These are phyloP conservation scores for Leptopilina myrica DNA, from an alignment of 2,888 invertebrate species.

Conservation along the genomic window DNA sequence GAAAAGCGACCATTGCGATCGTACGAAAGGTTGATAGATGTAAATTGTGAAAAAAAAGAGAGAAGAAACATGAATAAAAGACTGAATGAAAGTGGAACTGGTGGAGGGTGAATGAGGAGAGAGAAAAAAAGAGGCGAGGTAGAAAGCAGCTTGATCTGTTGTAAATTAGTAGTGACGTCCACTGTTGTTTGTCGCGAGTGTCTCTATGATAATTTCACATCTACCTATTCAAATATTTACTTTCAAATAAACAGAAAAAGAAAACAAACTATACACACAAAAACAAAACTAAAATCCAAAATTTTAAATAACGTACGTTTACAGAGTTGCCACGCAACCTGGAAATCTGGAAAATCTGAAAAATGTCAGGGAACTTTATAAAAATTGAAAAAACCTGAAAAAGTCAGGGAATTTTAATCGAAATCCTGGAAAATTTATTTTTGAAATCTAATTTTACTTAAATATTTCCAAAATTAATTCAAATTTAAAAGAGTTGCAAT, in stretches of 20 bases:
- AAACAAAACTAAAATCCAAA: not conserved
- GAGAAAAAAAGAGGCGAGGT: slow-evolving; percentile 9
- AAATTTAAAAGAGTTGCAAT: too few relatives aligned
- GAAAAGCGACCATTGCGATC: slow-evolving; percentile 35
- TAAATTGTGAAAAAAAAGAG: slow-evolving; percentile 12
- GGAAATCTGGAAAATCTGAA: too few relatives aligned
- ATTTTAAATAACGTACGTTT: not conserved
- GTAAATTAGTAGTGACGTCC: slow-evolving; percentile 66
- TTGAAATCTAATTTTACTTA: too few relatives aligned
- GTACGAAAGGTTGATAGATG: slow-evolving; percentile 30
- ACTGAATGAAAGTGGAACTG: slow-evolving; percentile 7
- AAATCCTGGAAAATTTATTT: too few relatives aligned
- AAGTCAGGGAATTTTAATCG: too few relatives aligned
- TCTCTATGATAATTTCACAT: slow-evolving; percentile 9
- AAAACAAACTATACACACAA: not conserved
- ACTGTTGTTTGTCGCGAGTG: slow-evolving; percentile 60
- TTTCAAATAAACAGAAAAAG: not conserved
- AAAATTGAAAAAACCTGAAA: too few relatives aligned
- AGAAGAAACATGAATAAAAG: slow-evolving; percentile 3
- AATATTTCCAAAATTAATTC: too few relatives aligned
- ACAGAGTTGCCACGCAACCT: too few relatives aligned
- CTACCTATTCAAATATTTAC: slow-evolving; percentile 1
- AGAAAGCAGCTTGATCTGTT: slow-evolving; percentile 67
- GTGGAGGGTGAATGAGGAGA: slow-evolving; percentile 22
- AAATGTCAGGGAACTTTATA: too few relatives aligned